Conservation (phyloP, 2,797 vertebrate species). For the Helicolenus hilgendorfi region DNA sequence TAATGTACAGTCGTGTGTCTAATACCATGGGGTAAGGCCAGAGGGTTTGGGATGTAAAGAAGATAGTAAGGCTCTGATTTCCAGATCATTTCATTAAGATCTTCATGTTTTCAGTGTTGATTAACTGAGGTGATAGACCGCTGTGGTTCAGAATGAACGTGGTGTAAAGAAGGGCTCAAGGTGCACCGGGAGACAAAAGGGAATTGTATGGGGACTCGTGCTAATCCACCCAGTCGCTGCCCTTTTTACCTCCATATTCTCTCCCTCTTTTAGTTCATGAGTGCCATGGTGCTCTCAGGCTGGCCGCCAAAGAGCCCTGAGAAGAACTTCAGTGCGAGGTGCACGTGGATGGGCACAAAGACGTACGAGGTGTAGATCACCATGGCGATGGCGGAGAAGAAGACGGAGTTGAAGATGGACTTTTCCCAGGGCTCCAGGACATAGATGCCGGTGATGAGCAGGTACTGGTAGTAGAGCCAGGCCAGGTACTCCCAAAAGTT, state of each 20-base stretch:
- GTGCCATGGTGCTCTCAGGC: slow-evolving; percentile 85
- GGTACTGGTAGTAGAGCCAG: slow-evolving; percentile 99
- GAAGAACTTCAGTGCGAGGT: slow-evolving; percentile 96
- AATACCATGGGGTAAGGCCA: slow-evolving; percentile 59
- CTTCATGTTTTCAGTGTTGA: slow-evolving; percentile 61
- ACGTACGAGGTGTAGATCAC: slow-evolving; percentile 97
- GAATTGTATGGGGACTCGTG: slow-evolving; percentile 20
- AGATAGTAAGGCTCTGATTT: slow-evolving; percentile 51
- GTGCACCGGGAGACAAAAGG: background rate
- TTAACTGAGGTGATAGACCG: background rate
- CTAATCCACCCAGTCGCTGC: background rate
- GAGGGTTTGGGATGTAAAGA: slow-evolving; percentile 58
- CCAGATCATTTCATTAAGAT: slow-evolving; percentile 43
- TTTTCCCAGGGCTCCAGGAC: slow-evolving; percentile 98
- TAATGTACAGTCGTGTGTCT: slow-evolving; percentile 29
- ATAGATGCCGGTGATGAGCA: slow-evolving; percentile 96
- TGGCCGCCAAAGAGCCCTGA: slow-evolving; percentile 92
- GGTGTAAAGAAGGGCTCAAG: slow-evolving; percentile 9
- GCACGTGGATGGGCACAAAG: slow-evolving; percentile 96
- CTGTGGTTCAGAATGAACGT: background rate
- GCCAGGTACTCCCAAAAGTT: slow-evolving; percentile 93
- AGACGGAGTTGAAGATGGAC: slow-evolving; percentile 95
- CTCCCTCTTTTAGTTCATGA: slow-evolving; percentile 87
- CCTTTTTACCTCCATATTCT: background rate
- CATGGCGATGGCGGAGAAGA: slow-evolving; percentile 95